Conservation (phyloP, 2,888 invertebrate species). For the Metellina segmentata region DNA sequence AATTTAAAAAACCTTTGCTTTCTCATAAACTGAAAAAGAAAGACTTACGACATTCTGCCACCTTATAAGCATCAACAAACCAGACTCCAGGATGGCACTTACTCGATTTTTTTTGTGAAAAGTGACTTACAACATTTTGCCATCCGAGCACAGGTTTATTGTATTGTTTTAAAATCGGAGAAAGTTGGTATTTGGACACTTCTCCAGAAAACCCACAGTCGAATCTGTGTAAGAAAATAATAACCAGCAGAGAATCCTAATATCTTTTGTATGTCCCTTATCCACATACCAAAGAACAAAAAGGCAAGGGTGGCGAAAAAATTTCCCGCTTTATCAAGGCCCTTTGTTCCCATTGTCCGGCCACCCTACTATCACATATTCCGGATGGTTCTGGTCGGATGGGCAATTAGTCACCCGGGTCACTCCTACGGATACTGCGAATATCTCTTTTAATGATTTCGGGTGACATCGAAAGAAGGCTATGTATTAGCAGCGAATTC, state of each 20-base stretch:
- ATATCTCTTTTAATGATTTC: conserved; percentile 57
- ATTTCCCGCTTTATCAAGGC: conserved; percentile 39
- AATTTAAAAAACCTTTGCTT: too few species aligned
- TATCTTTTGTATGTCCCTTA: background rate
- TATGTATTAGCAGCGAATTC: conserved; percentile 36
- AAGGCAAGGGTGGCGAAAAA: background rate
- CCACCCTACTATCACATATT: conserved; percentile 42
- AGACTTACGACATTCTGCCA: too few species aligned
- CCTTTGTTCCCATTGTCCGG: conserved; percentile 24
- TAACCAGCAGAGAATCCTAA: background rate
- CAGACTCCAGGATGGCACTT: too few species aligned
- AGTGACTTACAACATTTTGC: too few species aligned
- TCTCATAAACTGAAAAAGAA: too few species aligned
- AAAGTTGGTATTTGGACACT: too few species aligned
- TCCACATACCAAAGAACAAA: conserved; percentile 17
- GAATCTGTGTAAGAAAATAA: background rate
- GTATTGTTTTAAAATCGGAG: too few species aligned
- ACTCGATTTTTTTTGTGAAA: too few species aligned
- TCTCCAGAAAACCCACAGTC: background rate
- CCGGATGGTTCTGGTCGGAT: conserved; percentile 52
- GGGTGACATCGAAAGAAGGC: conserved; percentile 30
- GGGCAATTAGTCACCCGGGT: conserved; percentile 53
- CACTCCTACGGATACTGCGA: conserved; percentile 25
- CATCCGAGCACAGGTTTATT: too few species aligned
- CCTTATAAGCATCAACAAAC: too few species aligned